These are phyloP conservation scores for Antigone vipio DNA, from an alignment of 2,113 vertebrate species.

Conservation along the genomic window DNA sequence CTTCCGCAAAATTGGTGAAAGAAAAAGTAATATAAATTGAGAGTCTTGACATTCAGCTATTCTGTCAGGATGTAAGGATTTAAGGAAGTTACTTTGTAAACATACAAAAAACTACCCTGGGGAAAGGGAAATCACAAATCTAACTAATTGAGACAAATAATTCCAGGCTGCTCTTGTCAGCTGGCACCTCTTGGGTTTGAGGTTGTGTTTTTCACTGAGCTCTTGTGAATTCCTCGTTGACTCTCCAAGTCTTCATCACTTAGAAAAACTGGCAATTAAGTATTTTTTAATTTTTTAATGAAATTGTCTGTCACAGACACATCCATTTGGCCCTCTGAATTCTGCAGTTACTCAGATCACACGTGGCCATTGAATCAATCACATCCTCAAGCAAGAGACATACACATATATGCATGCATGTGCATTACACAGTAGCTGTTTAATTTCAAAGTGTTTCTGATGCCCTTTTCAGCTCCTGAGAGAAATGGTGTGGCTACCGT, in stretches of 20 bases:
- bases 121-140: neutral
- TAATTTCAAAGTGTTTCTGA: neutral
- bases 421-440: neutral
- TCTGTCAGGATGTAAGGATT: neutral
- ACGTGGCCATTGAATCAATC: neutral
- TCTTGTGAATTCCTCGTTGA: neutral
- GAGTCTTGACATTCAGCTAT: neutral
- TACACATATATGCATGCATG: fast-evolving
- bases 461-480: neutral
- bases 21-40: neutral
- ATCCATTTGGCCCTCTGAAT: neutral
- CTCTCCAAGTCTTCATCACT: neutral
- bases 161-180: neutral
- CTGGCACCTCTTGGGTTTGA: neutral
- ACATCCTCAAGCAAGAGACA: neutral
- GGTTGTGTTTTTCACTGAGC: neutral
- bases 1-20: neutral
- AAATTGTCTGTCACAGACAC: neutral
- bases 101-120: neutral
- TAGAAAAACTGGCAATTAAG: neutral
- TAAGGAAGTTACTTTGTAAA: neutral
- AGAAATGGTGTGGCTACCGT: neutral
- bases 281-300: fast-evolving
- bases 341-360: neutral
- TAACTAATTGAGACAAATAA: neutral